Evolutionary conservation across 2,113 vertebrate genomes (phyloP).

Genomic region (Sclerurus mexicanus): DNA sequence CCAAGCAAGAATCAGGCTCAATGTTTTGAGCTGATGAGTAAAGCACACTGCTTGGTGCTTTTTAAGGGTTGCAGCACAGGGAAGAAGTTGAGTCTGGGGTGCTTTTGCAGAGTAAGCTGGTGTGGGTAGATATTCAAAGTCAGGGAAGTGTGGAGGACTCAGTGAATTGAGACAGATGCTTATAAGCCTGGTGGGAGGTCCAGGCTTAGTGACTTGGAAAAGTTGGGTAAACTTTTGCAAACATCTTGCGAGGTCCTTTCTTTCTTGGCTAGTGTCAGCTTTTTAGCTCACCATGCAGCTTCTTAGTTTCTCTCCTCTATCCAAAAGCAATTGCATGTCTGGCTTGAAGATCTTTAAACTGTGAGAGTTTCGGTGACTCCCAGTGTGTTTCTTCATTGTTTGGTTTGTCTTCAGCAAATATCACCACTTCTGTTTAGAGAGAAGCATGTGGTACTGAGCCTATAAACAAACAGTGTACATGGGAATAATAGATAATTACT

Average conservation of each 20-base stretch:
- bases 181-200: not conserved
- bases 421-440: not conserved
- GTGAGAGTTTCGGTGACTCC: not conserved
- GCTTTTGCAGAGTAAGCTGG: not conserved
- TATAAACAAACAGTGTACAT: constrained; percentile 1
- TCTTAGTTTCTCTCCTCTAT: not conserved
- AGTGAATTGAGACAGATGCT: not conserved
- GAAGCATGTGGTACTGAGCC: not conserved
- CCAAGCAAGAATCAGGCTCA: not conserved
- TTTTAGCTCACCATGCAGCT: not conserved
- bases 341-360: not conserved
- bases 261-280: not conserved
- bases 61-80: not conserved
- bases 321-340: not conserved
- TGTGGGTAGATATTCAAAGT: not conserved
- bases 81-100: not conserved
- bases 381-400: not conserved
- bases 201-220: not conserved
- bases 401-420: constrained; percentile 26
- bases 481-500: constrained; percentile 16
- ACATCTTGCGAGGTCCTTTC: not conserved
- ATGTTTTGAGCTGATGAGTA: not conserved
- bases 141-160: not conserved
- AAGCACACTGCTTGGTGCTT: not conserved
- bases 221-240: not conserved